Evolutionary conservation across 2,888 invertebrate genomes (phyloP).

Genomic region (Drosophila mercatorum): DNA sequence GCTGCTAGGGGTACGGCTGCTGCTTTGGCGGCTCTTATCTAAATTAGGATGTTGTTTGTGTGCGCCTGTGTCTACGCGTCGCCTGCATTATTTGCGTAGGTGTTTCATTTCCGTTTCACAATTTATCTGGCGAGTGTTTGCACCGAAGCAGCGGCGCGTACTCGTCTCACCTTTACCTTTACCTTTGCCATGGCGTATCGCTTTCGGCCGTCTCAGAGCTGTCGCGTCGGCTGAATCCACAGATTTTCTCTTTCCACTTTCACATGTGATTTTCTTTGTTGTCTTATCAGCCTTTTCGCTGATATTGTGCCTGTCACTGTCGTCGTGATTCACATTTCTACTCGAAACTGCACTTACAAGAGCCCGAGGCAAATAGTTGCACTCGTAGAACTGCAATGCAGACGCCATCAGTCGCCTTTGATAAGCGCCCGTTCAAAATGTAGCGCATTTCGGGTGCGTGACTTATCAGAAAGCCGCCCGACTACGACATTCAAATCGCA

Average conservation of each 20-base stretch:
- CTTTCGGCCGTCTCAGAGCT: constrained; percentile 15
- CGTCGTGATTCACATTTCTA: constrained; percentile 61
- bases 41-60: constrained; percentile 80
- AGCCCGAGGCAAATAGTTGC: constrained; percentile 14
- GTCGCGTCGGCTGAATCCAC: constrained; percentile 27
- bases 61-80: constrained; percentile 77
- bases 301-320: constrained; percentile 12
- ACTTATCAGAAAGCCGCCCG: constrained; percentile 63
- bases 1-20: constrained; percentile 15
- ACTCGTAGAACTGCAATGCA: constrained; percentile 46
- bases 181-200: constrained; percentile 34
- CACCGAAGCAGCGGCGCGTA: constrained; percentile 39
- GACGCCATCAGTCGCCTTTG: constrained; percentile 44
- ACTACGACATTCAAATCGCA: constrained; percentile 70
- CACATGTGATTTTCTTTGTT: constrained; percentile 69
- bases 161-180: constrained; percentile 55
- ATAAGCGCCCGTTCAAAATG: constrained; percentile 42
- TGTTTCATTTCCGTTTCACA: constrained; percentile 83
- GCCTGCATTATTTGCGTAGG: constrained; percentile 81
- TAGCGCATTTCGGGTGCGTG: constrained; percentile 63
- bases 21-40: constrained; percentile 71
- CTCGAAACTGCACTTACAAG: constrained; percentile 59
- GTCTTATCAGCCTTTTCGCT: constrained; percentile 57
- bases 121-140: constrained; percentile 74
- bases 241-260: constrained; percentile 47